phyloP scores from a whole-genome alignment of 2,113 vertebrate species.

The Ciconia maguari region DNA sequence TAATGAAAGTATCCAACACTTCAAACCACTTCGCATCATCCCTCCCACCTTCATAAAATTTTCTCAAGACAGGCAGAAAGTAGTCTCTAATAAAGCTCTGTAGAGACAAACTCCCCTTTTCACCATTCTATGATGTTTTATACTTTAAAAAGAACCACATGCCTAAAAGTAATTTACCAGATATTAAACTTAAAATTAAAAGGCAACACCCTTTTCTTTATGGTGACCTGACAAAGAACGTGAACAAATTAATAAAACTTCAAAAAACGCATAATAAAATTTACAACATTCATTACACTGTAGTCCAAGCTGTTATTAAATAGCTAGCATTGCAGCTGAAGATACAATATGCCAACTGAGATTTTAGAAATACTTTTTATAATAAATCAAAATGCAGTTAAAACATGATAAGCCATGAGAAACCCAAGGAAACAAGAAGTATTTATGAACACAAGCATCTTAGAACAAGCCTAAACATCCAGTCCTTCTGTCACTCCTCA shows the following conservation, averaged over 20 bases:
- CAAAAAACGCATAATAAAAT: not conserved
- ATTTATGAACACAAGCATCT: not conserved
- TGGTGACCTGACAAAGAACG: not conserved
- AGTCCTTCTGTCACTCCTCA: not conserved
- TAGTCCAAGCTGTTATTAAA: not conserved
- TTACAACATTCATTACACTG: not conserved
- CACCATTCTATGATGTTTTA: not conserved
- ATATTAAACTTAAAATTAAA: constrained; percentile 32
- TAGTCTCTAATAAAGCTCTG: not conserved
- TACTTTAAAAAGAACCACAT: not conserved
- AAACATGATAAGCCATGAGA: not conserved
- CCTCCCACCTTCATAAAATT: not conserved
- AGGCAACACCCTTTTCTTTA: constrained; percentile 15
- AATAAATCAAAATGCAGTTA: not conserved
- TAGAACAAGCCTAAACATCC: not conserved
- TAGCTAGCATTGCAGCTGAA: not conserved
- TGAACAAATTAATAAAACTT: not conserved
- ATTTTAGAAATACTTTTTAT: not conserved
- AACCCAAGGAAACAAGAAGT: not conserved
- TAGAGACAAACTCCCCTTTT: not conserved
- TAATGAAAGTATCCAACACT: not conserved
- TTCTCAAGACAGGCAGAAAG: not conserved
- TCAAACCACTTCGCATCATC: not conserved
- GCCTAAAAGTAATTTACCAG: not conserved
- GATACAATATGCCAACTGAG: not conserved